Evolutionary conservation across 2,113 vertebrate genomes (phyloP).

Genomic region (Ammodytes dubius): DNA sequence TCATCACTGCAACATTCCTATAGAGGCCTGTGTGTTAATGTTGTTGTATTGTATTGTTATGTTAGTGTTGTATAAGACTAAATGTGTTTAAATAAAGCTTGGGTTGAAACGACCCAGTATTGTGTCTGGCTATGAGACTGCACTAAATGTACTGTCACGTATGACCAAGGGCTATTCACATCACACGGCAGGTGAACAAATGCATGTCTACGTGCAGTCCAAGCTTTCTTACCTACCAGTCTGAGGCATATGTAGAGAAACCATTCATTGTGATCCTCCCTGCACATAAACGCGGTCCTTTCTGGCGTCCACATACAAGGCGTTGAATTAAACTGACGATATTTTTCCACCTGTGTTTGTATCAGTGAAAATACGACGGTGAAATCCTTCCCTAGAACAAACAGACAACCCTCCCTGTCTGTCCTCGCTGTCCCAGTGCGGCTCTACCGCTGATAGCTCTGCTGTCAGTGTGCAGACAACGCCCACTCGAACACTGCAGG

Average conservation of each 20-base stretch:
- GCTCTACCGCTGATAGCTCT: constrained; percentile 34
- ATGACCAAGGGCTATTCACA: background rate
- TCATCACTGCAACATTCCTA: background rate
- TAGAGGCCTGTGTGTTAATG: background rate
- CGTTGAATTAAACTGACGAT: background rate
- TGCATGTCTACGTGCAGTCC: background rate
- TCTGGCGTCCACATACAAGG: background rate
- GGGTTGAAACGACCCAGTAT: background rate
- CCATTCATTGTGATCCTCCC: background rate
- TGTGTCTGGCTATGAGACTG: background rate
- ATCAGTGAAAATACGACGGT: background rate
- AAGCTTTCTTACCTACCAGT: constrained; percentile 55
- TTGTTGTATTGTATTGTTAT: background rate
- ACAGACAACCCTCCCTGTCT: background rate
- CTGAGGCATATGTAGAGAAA: constrained; percentile 5
- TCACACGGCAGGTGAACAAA: constrained; percentile 17
- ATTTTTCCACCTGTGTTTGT: constrained; percentile 14
- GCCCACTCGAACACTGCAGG: constrained; percentile 52
- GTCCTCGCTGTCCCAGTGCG: constrained; percentile 38
- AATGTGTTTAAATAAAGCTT: background rate
- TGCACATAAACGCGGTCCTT: background rate
- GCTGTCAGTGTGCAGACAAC: constrained; percentile 36
- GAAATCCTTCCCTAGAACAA: background rate
- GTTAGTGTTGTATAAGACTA: background rate
- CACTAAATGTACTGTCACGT: background rate